phyloP scores from a whole-genome alignment of 2,113 vertebrate genomes.

The Aythya baeri region DNA sequence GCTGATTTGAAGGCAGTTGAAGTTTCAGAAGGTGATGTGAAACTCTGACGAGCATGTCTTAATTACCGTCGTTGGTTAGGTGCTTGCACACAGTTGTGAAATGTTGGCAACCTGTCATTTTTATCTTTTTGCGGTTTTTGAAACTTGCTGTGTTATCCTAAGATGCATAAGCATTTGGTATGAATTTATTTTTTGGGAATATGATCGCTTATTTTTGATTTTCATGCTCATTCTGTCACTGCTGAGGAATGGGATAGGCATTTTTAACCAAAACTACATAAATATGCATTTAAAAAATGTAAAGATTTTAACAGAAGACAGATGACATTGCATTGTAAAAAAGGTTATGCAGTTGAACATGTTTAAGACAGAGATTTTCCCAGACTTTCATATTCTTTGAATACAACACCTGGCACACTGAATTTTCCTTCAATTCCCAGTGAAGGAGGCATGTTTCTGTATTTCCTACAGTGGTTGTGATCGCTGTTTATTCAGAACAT shows the following conservation, averaged over 20 bases:
- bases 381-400: background rate
- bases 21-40: background rate
- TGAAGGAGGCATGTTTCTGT: accelerated
- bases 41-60: accelerated
- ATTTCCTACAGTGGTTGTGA: accelerated
- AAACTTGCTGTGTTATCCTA: background rate
- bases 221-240: background rate
- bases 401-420: background rate
- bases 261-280: background rate
- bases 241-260: background rate
- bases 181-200: background rate
- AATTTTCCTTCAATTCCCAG: background rate
- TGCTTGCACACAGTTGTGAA: accelerated
- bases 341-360: background rate
- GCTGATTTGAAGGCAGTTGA: accelerated
- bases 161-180: background rate
- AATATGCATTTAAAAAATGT: background rate
- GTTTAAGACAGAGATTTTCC: background rate
- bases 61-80: accelerated
- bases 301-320: background rate
- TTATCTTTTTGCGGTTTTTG: background rate
- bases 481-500: background rate
- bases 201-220: background rate
- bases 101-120: background rate
- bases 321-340: background rate